phyloP scores from a whole-genome alignment of 2,797 vertebrate species.

The Myotis pilosus region DNA sequence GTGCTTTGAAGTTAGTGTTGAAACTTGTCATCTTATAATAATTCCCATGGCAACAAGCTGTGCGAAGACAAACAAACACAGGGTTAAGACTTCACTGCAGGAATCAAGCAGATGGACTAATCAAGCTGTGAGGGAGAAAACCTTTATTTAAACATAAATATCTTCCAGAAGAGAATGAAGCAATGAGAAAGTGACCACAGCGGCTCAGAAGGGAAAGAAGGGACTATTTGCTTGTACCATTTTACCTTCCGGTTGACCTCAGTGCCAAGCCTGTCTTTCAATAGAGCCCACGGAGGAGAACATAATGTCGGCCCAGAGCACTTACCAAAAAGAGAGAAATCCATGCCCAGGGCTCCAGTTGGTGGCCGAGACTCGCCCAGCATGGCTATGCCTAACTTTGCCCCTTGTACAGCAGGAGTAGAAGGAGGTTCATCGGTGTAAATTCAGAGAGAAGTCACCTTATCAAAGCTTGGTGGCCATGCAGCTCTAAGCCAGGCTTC shows the following conservation, averaged over 20 bases:
- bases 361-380: not conserved
- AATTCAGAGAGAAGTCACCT: not conserved
- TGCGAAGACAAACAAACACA: conserved; percentile 51
- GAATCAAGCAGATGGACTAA: conserved; percentile 61
- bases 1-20: conserved; percentile 50
- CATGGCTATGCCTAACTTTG: not conserved
- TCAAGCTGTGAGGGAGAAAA: conserved; percentile 31
- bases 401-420: too few species aligned
- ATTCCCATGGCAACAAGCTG: conserved; percentile 71
- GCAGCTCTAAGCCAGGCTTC: not conserved
- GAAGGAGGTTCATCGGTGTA: not conserved
- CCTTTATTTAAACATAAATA: conserved; percentile 55
- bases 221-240: not conserved
- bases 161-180: conserved; percentile 6
- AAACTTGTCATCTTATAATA: conserved; percentile 57
- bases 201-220: not conserved
- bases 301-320: not conserved
- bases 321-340: not conserved
- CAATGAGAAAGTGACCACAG: conserved; percentile 35
- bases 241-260: not conserved
- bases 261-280: not conserved
- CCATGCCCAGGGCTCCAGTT: not conserved
- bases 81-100: conserved; percentile 51
- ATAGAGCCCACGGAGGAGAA: not conserved
- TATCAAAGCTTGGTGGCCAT: not conserved